Evolutionary conservation across 1,140 invertebrate species (phyloP).

Genomic region (Bombus difficillimus): DNA sequence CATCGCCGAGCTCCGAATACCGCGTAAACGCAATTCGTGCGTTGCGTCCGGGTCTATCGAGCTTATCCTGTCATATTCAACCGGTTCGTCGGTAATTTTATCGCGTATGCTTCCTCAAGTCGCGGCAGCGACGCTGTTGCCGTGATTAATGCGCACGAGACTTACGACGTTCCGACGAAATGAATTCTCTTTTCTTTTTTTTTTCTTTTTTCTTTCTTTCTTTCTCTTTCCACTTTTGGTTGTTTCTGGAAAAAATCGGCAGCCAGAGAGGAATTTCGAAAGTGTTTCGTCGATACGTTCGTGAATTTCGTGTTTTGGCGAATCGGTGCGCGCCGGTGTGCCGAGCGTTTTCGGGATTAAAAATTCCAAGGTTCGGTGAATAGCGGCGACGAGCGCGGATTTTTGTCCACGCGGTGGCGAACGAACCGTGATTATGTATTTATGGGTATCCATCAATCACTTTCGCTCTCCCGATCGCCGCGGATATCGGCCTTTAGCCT

Average conservation of each 20-base stretch:
- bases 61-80: neutral
- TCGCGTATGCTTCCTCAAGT: neutral
- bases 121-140: neutral
- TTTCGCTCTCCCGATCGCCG: slow-evolving; percentile 67
- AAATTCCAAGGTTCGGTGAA: slow-evolving; percentile 51
- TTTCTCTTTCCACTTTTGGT: neutral
- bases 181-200: too few species aligned
- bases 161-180: neutral
- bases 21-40: neutral
- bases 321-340: neutral
- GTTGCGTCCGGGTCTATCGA: slow-evolving; percentile 8
- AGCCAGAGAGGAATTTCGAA: neutral
- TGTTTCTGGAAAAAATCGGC: neutral
- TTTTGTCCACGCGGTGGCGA: slow-evolving; percentile 60
- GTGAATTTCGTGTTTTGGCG: neutral
- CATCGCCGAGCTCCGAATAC: neutral
- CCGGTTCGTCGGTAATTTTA: neutral
- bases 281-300: neutral
- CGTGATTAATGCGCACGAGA: neutral
- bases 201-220: too few species aligned
- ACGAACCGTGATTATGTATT: slow-evolving; percentile 66
- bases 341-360: slow-evolving; percentile 48
- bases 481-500: slow-evolving; percentile 67
- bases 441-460: slow-evolving; percentile 69
- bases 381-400: slow-evolving; percentile 44